Conservation (phyloP, 1,140 invertebrate species). For the Lerema accius region DNA sequence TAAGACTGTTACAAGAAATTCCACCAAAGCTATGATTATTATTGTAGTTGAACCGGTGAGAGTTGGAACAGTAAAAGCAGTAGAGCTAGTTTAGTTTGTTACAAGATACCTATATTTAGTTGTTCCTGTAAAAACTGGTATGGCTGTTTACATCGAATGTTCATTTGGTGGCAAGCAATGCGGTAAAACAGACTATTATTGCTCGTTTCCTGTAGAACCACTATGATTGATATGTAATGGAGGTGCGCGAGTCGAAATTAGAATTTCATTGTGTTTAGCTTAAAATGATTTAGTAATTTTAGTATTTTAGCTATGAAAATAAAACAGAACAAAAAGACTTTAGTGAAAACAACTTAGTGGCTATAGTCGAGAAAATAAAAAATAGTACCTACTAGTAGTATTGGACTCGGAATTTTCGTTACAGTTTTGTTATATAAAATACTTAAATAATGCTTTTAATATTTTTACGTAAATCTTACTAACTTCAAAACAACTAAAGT, state of each 20-base stretch:
- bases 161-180: conserved; percentile 28
- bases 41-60: conserved; percentile 1
- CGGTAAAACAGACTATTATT: conserved; percentile 21
- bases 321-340: too few relatives aligned
- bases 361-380: too few relatives aligned
- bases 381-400: too few relatives aligned
- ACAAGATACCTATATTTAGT: conserved; percentile 30
- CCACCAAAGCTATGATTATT: not conserved
- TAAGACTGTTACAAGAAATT: not conserved
- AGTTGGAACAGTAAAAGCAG: conserved; percentile 7
- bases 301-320: too few relatives aligned
- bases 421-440: too few relatives aligned
- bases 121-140: conserved; percentile 28
- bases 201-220: conserved; percentile 28
- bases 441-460: too few relatives aligned
- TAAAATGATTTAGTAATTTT: too few relatives aligned
- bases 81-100: not conserved
- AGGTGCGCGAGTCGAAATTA: conserved; percentile 25
- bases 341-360: too few relatives aligned
- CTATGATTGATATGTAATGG: conserved; percentile 30
- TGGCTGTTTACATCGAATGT: conserved; percentile 27
- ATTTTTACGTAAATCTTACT: too few relatives aligned
- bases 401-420: too few relatives aligned
- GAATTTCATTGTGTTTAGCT: not conserved
- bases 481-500: too few relatives aligned